A percentile compares a stretch with the other conserved stretches of the same genome.
These are phyloP conservation scores for Tenthredo distinguenda DNA, from an alignment of 2,888 invertebrate genomes.

Conservation along the genomic window DNA sequence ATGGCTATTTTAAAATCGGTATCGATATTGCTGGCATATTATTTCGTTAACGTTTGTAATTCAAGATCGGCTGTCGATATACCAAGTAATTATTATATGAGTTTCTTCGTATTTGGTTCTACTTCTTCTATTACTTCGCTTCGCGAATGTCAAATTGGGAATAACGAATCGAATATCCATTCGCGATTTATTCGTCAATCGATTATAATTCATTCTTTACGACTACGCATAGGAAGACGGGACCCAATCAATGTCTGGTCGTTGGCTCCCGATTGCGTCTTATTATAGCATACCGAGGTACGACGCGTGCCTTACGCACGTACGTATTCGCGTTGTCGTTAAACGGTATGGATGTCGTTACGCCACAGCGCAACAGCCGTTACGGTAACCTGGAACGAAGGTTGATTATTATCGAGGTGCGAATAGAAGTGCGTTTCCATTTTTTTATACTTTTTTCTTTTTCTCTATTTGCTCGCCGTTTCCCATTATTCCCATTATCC, in stretches of 20 bases:
- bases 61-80: background rate
- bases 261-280: background rate
- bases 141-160: background rate
- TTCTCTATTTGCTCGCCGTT: background rate
- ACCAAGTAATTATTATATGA: background rate
- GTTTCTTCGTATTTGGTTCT: background rate
- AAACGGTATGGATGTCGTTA: constrained; percentile 28
- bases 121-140: background rate
- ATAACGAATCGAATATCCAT: background rate
- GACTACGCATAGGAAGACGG: background rate
- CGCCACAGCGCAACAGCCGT: constrained; percentile 29
- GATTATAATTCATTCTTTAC: background rate
- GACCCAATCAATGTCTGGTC: background rate
- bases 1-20: background rate
- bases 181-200: background rate
- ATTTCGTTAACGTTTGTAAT: background rate
- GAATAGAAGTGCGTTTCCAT: background rate
- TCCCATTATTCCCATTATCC: background rate
- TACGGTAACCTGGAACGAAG: constrained; percentile 20
- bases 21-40: constrained; percentile 5
- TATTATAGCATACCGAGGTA: background rate
- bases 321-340: background rate
- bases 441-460: background rate
- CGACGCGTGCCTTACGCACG: constrained; percentile 3
- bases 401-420: constrained; percentile 16